Evolutionary conservation across 2,797 vertebrate species (phyloP).

Genomic region (Malacoraja senta): DNA sequence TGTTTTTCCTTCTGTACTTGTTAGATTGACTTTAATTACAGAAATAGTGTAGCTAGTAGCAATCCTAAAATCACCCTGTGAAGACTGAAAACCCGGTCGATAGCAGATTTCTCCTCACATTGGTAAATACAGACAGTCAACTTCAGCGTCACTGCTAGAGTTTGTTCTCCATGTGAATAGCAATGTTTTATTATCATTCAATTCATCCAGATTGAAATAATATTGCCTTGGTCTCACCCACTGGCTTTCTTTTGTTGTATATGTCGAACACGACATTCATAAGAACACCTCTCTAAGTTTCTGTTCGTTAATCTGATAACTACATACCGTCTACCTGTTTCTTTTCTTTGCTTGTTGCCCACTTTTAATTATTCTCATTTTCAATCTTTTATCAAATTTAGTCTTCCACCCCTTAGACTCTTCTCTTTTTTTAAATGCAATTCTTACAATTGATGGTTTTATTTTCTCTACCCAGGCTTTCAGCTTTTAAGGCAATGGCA

Average conservation of each 20-base stretch:
- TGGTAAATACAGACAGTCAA: not conserved
- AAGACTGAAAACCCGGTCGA: not conserved
- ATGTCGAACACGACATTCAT: not conserved
- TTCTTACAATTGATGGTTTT: not conserved
- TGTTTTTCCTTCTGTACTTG: not conserved
- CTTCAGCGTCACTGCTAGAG: not conserved
- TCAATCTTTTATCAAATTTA: not conserved
- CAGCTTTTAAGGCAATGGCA: not conserved
- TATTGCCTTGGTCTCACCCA: not conserved
- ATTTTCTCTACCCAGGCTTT: not conserved
- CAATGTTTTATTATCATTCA: not conserved
- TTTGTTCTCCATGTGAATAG: not conserved
- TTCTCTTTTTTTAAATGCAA: no score
- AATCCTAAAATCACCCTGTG: not conserved
- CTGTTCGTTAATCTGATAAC: not conserved
- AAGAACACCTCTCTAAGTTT: no score
- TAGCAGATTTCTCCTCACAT: not conserved
- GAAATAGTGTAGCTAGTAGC: not conserved
- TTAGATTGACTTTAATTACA: not conserved
- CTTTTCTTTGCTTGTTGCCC: not conserved
- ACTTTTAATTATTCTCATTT: not conserved
- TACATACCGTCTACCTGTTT: not conserved
- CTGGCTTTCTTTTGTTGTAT: not conserved
- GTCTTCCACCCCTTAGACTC: no score
- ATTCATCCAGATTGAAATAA: not conserved